These are phyloP conservation scores for Subacronicta megacephala DNA, from an alignment of 2,888 invertebrate genomes.

Conservation along the genomic window DNA sequence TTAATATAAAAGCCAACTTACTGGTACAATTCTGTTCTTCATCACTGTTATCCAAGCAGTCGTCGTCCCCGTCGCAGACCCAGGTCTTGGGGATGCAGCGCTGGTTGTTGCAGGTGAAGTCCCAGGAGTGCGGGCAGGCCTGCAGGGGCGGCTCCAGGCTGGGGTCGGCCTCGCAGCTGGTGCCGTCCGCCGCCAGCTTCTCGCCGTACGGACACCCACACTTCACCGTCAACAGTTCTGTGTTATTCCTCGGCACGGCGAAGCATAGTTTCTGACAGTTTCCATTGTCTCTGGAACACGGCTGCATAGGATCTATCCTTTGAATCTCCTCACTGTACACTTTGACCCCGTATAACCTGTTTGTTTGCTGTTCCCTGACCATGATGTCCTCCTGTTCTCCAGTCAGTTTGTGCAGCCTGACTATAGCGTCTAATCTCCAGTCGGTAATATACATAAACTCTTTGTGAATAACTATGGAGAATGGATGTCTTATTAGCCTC, in stretches of 20 bases:
- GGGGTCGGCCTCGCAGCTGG: slow-evolving; percentile 94
- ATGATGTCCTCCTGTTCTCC: slow-evolving; percentile 96
- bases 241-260: slow-evolving; percentile 93
- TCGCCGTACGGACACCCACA: slow-evolving; percentile 99
- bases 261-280: slow-evolving; percentile 99
- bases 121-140: slow-evolving; percentile 97
- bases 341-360: slow-evolving; percentile 97
- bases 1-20: slow-evolving; percentile 80
- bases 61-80: slow-evolving; percentile 99
- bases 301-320: slow-evolving; percentile 92
- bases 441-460: slow-evolving; percentile 99
- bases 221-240: slow-evolving; percentile 89
- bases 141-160: slow-evolving; percentile 96
- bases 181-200: slow-evolving; percentile 92
- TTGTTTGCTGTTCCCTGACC: slow-evolving; percentile 96
- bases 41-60: slow-evolving; percentile 98
- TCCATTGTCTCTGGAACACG: slow-evolving; percentile 95
- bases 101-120: slow-evolving; percentile 98
- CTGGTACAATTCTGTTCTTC: slow-evolving; percentile 98
- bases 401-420: slow-evolving; percentile 95
- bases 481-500: slow-evolving; percentile 95
- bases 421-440: slow-evolving; percentile 98
- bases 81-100: slow-evolving; percentile 97
- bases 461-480: slow-evolving; percentile 96
- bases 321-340: slow-evolving; percentile 95